Percentiles rank a stretch among this genome's conserved stretches.
phyloP scores from a whole-genome alignment of 1,140 invertebrate species.

The Colletes gigas region DNA sequence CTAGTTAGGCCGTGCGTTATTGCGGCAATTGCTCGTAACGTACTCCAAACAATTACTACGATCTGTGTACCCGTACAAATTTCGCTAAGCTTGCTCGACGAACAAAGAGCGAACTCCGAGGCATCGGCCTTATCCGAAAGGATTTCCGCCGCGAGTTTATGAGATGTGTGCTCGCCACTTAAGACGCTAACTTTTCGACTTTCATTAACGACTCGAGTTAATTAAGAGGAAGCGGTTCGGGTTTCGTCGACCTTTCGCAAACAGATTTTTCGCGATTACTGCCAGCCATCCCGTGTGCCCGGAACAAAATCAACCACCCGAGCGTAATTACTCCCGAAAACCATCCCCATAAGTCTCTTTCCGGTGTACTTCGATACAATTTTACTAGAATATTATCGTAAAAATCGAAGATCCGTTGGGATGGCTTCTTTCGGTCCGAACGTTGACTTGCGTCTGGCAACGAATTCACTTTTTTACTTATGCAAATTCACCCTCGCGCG shows the following conservation, averaged over 20 bases:
- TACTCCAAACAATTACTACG: constrained; percentile 6
- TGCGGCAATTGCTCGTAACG: not conserved
- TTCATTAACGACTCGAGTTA: constrained; percentile 49
- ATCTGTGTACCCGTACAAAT: not conserved
- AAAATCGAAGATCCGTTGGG: too few species aligned
- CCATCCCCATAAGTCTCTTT: too few species aligned
- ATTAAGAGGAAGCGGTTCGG: constrained; percentile 43
- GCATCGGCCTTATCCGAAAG: constrained; percentile 27
- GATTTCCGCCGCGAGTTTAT: constrained; percentile 30
- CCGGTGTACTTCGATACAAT: too few species aligned
- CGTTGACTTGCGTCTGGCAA: too few species aligned
- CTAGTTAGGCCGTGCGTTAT: not conserved
- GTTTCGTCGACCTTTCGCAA: constrained; percentile 37
- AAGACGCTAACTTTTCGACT: constrained; percentile 43
- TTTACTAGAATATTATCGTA: too few species aligned
- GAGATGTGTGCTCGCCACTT: constrained; percentile 45
- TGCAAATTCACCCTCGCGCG: too few species aligned
- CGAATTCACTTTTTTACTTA: too few species aligned
- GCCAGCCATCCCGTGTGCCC: not conserved
- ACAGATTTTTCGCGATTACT: constrained; percentile 34
- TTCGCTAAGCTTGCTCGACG: constrained; percentile 15
- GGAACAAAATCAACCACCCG: not conserved
- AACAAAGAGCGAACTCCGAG: constrained; percentile 37
- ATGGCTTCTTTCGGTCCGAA: too few species aligned
- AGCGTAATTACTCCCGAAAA: too few species aligned